Percentiles rank a stretch among this genome's conserved stretches.
Evolutionary conservation across 1,140 invertebrate genomes (phyloP).

Genomic region (Drosophila athabasca): DNA sequence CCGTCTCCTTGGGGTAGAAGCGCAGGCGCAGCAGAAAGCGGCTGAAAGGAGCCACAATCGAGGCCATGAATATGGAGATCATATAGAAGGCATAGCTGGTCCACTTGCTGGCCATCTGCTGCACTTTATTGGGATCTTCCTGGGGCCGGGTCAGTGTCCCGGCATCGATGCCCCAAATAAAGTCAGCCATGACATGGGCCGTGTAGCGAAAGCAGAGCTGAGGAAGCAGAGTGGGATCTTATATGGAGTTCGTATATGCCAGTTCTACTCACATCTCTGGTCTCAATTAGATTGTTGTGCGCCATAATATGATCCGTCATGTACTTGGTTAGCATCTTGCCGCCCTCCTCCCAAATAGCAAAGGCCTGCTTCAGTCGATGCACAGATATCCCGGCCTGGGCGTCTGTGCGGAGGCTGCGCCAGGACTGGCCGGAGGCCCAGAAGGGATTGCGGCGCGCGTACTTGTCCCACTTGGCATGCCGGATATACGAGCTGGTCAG

Average conservation of each 20-base stretch:
- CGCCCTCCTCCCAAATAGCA: slow-evolving; percentile 68
- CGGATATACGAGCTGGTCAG: slow-evolving; percentile 59
- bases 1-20: slow-evolving; percentile 63
- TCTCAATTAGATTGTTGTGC: slow-evolving; percentile 49
- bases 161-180: slow-evolving; percentile 84
- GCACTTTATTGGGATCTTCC: slow-evolving; percentile 50
- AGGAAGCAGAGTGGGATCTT: too few species aligned
- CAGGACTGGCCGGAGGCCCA: slow-evolving; percentile 84
- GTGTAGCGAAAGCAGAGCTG: slow-evolving; percentile 83
- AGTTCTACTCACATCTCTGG: slow-evolving; percentile 63
- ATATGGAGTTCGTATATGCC: neutral
- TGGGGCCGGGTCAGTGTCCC: slow-evolving; percentile 59
- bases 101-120: slow-evolving; percentile 55
- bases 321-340: slow-evolving; percentile 51
- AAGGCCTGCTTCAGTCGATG: slow-evolving; percentile 65
- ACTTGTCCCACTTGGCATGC: slow-evolving; percentile 80
- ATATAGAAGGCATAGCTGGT: slow-evolving; percentile 61
- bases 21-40: slow-evolving; percentile 51
- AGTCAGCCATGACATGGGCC: slow-evolving; percentile 84
- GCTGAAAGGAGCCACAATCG: slow-evolving; percentile 48
- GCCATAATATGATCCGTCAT: slow-evolving; percentile 25
- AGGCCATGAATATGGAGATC: slow-evolving; percentile 59
- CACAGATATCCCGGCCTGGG: slow-evolving; percentile 85
- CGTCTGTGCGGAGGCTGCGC: slow-evolving; percentile 85
- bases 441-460: slow-evolving; percentile 84